Evolutionary conservation across 2,113 vertebrate species (phyloP).

Genomic region (Mus pahari): DNA sequence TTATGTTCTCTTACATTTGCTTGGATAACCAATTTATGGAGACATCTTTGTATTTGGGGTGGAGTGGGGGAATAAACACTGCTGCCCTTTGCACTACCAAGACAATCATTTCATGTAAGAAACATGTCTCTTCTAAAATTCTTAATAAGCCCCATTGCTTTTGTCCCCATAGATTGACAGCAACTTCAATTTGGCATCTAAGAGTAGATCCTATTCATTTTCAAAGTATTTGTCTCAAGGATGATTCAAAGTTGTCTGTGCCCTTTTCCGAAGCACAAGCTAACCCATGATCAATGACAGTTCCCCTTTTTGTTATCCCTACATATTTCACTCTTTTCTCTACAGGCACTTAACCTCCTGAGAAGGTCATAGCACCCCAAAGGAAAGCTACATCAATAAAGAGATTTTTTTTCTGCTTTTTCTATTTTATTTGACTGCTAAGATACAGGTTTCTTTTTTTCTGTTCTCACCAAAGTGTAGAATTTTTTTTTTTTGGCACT

Average conservation of each 20-base stretch:
- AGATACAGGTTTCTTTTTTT: neutral
- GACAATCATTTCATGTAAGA: neutral
- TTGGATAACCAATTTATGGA: neutral
- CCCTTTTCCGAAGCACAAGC: neutral
- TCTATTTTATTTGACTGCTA: neutral
- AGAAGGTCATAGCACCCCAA: neutral
- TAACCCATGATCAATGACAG: neutral
- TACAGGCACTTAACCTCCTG: neutral
- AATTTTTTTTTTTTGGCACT: neutral
- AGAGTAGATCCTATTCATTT: neutral
- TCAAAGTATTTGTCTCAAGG: neutral
- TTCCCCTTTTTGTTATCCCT: neutral
- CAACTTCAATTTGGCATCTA: neutral
- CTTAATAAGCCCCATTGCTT: neutral
- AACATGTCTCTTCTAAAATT: neutral
- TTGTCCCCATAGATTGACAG: neutral
- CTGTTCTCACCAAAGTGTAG: neutral
- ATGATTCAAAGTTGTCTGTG: neutral
- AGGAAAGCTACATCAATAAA: neutral
- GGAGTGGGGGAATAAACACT: neutral
- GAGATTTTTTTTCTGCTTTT: neutral
- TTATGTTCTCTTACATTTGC: neutral
- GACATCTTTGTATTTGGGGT: neutral
- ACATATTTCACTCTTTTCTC: neutral
- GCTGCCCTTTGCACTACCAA: neutral